These are phyloP conservation scores for Mythimna ferrago DNA, from an alignment of 2,888 invertebrate genomes.

Conservation along the genomic window DNA sequence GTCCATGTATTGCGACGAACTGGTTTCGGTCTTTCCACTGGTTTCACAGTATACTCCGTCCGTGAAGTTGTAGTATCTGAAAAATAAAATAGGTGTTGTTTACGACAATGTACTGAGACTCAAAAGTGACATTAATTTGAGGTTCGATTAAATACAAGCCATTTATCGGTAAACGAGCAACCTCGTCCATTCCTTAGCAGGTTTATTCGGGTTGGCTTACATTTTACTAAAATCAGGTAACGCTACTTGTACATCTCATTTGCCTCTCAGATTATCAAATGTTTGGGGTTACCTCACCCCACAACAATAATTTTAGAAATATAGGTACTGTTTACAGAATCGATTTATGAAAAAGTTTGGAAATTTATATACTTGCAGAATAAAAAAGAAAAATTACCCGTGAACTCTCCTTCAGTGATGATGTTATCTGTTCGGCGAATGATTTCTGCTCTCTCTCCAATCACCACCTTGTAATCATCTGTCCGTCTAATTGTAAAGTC, in stretches of 20 bases:
- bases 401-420: conserved; percentile 92
- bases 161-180: background rate
- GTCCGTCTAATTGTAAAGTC: conserved; percentile 90
- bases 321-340: no score
- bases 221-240: no score
- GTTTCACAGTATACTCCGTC: conserved; percentile 93
- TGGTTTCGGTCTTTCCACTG: conserved; percentile 91
- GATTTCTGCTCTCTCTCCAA: conserved; percentile 92
- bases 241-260: no score
- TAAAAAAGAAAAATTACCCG: conserved; percentile 81
- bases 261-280: background rate
- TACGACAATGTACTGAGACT: background rate
- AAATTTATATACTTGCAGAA: no score
- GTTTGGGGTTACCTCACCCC: no score
- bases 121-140: background rate
- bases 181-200: no score
- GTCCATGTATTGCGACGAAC: conserved; percentile 94
- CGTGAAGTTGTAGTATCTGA: conserved; percentile 93
- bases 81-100: conserved; percentile 58
- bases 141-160: background rate
- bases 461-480: conserved; percentile 91
- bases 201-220: no score
- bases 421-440: conserved; percentile 92
- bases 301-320: no score
- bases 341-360: no score